Evolutionary conservation across 1,140 invertebrate species (phyloP), one percentile per base, ranked within the genome.

Genomic region (Penaeus indicus): DNA sequence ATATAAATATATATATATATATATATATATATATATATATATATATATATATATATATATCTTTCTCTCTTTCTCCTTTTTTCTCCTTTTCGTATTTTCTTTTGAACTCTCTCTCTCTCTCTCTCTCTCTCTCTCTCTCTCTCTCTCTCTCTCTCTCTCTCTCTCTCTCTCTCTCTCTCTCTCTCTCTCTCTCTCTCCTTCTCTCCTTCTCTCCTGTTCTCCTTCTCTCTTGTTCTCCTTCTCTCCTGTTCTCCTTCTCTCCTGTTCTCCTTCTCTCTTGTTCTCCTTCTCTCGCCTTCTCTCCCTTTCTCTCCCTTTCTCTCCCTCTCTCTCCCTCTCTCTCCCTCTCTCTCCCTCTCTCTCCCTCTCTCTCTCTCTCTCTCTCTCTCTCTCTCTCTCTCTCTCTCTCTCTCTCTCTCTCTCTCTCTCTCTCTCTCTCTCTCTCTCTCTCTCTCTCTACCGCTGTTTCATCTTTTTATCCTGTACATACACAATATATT

Each of bases 71-170:
- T 2, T 81, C 79, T 60, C 79, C 62, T 54, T 54, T 54, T 60
- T 8, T 83, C 81, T 75, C 69, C 62, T 7, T 27, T 13, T 69
- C 64, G 3, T 13, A 3, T 13, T 69, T 13, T 69, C 64, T 69
- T 13, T 69, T 13, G 42, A 5, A 5, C 21, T 61, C 54, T 77
- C 69, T 83, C 62, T 84, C 81, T 67, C 81, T 27, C 47, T 77
- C 69, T 77, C 69, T 85, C 84, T 77, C 84, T 77, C 69, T 77
- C 69, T 77, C 84, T 77, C 69, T 77, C 69, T 77, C 69, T 77
- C 84, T 85, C 69, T 77, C 69, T 85, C 69, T 77, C 69, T 77
- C 67, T 85, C 84, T 77, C 69, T 75, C 69, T 85, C 69, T 77
- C 69, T 85, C 84, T 75, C 19, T 61, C 54, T 62, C 60, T 72